Evolutionary conservation across 1,140 invertebrate genomes (phyloP).

Genomic region (Tetragnatha versicolor): DNA sequence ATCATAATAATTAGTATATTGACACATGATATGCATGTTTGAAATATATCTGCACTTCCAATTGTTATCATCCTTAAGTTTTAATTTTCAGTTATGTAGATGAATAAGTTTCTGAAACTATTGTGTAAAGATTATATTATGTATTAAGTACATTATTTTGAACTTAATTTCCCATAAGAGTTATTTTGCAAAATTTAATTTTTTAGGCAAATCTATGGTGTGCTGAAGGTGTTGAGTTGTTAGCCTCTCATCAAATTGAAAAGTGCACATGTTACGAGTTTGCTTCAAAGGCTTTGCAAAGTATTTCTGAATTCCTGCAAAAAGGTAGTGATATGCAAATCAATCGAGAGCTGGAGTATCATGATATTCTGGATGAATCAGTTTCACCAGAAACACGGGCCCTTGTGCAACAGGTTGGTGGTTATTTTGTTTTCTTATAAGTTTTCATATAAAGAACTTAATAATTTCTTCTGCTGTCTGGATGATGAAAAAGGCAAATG

Average conservation of each 20-base stretch:
- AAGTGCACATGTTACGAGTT: slow-evolving; percentile 70
- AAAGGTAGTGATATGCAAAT: slow-evolving; percentile 77
- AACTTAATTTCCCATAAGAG: not conserved
- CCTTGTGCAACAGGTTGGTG: slow-evolving; percentile 79
- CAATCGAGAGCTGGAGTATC: slow-evolving; percentile 74
- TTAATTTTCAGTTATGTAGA: too few relatives aligned
- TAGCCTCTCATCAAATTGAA: slow-evolving; percentile 81
- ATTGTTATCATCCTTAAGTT: too few relatives aligned
- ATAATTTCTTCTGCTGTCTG: not conserved
- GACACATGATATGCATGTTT: too few relatives aligned
- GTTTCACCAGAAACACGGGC: slow-evolving; percentile 87
- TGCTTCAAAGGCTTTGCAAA: slow-evolving; percentile 71
- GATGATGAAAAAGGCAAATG: too few relatives aligned
- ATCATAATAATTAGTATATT: too few relatives aligned
- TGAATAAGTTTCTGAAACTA: too few relatives aligned
- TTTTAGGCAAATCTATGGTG: slow-evolving; percentile 92
- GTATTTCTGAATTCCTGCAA: slow-evolving; percentile 77
- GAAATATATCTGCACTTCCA: too few relatives aligned
- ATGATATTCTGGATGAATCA: slow-evolving; percentile 75
- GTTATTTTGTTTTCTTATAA: not conserved
- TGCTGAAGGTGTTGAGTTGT: slow-evolving; percentile 84
- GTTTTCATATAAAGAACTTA: not conserved
- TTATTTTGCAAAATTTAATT: not conserved
- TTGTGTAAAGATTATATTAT: too few relatives aligned
- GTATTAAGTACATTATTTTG: too few relatives aligned